Base-by-base conservation (phyloP, 2,797 vertebrate genomes). In the Linurgus olivaceus region DNA sequence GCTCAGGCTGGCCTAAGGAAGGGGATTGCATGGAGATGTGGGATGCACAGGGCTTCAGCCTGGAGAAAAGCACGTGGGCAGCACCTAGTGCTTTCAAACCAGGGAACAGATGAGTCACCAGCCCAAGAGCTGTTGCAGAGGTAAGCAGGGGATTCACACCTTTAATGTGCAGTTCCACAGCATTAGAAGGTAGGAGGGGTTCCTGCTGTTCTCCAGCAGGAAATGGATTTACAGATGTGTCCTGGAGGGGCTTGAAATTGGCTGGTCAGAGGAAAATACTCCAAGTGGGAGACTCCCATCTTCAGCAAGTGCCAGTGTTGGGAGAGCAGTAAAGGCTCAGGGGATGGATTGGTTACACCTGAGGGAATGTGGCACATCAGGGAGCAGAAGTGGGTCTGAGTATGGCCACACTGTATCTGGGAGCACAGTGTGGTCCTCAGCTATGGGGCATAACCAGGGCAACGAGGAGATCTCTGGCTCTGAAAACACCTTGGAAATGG, bases 341-440 rank as follows among this genome's bases (percentile, higher is more conserved):
- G 58, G 55, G 38, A 4, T 15, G 38, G 21, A 2, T 8, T 59
- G n/a, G 48, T 73, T 33, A 9, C 13, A 16, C 13, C 33, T 12
- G 47, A 48, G 66, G 44, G 26, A 19, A 4, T 37, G 18, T 0
- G 0, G 62, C 54, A 14, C 50, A 1, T 44, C 13, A 17, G 28
- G 55, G 35, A 76, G 8, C 14, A 55, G 17, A 14, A 51, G 4
- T 8, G 51, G 13, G 18, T 37, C 35, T 50, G 86, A 47, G 28
- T 16, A 6, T 3, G 13, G 29, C 21, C 45, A 1, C 0, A 0
- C 13, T 16, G 2, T 38, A 0, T 13, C 11, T n/a, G 33, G 33
- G 63, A 94, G 47, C 55, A 66, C 38, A 16, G 31, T 2, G 19
- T 26, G 16, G 9, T 24, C 38, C 42, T 21, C 3, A 2, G 21